These are phyloP conservation scores for Phytoseiulus persimilis DNA, from an alignment of 2,888 invertebrate species.

Conservation along the genomic window DNA sequence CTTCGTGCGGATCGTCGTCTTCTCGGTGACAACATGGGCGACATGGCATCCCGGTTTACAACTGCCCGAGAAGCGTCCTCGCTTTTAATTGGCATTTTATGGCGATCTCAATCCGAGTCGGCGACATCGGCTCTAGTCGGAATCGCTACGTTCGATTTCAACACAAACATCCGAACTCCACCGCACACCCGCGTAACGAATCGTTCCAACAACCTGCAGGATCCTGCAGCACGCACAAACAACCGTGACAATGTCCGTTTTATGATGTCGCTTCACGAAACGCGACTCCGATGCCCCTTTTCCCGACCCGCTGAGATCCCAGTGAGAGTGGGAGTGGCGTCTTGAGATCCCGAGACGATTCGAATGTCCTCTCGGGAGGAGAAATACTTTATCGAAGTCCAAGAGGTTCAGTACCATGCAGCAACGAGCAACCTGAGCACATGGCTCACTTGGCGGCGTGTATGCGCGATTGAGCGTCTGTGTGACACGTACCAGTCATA, in stretches of 20 bases:
- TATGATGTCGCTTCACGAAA: not conserved
- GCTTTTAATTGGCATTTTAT: slow-evolving; percentile 37
- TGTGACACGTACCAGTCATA: slow-evolving; percentile 5
- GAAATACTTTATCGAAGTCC: not conserved
- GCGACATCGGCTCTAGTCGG: not conserved
- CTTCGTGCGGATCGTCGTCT: not conserved
- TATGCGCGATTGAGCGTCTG: not conserved
- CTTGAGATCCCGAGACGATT: not conserved
- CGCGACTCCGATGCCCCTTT: not conserved
- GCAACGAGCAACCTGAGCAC: not conserved
- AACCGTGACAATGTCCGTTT: not conserved
- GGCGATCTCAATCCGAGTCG: not conserved
- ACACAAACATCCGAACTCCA: not conserved
- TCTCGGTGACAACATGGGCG: slow-evolving; percentile 8
- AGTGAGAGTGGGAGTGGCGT: not conserved
- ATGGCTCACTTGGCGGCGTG: not conserved
- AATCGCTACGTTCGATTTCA: not conserved
- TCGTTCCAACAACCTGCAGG: not conserved
- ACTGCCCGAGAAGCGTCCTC: slow-evolving; percentile 29
- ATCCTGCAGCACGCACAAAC: not conserved
- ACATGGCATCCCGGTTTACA: slow-evolving; percentile 27
- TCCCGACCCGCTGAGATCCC: not conserved
- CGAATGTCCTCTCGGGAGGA: not conserved
- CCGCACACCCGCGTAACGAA: not conserved
- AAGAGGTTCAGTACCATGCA: not conserved